A percentile compares a stretch with the other conserved stretches of the same genome.
These are phyloP conservation scores for Zoanthus sansibaricus DNA, from an alignment of 92 coral and sea anemone genomes.

Conservation along the genomic window DNA sequence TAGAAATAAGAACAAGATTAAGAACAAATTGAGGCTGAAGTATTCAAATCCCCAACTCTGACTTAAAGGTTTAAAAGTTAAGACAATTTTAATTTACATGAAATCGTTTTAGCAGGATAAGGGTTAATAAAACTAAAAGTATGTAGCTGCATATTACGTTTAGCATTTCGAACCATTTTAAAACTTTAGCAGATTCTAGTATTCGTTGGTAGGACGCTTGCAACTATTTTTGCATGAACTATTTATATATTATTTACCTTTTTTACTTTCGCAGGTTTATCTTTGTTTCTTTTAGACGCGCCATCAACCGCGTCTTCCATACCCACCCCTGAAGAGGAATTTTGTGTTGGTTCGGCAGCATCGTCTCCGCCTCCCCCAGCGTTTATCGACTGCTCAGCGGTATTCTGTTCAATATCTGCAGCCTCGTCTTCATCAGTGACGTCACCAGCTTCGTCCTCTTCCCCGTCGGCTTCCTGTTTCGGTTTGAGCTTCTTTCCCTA, in stretches of 20 bases:
- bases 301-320: conserved; percentile 1
- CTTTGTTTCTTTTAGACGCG: not conserved
- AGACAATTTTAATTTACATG: too few species aligned
- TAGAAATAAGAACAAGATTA: too few species aligned
- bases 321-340: conserved; percentile 42
- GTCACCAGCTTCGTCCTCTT: conserved; percentile 75
- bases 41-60: too few species aligned
- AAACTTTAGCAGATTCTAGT: too few species aligned
- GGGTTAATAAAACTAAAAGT: too few species aligned
- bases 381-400: conserved; percentile 45
- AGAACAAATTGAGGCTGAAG: too few species aligned
- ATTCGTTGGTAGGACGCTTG: too few species aligned
- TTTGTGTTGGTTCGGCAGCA: conserved; percentile 21
- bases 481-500: conserved; percentile 97
- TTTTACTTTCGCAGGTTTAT: conserved; percentile 8
- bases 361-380: conserved; percentile 62
- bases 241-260: conserved; percentile 14
- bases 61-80: too few species aligned
- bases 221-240: too few species aligned
- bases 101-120: too few species aligned
- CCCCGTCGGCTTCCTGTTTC: conserved; percentile 71
- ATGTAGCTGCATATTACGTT: too few species aligned
- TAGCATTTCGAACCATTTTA: too few species aligned
- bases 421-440: conserved; percentile 99
- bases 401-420: conserved; percentile 80